Conservation (phyloP, 1,140 invertebrate species). For the Colletes gigas region DNA sequence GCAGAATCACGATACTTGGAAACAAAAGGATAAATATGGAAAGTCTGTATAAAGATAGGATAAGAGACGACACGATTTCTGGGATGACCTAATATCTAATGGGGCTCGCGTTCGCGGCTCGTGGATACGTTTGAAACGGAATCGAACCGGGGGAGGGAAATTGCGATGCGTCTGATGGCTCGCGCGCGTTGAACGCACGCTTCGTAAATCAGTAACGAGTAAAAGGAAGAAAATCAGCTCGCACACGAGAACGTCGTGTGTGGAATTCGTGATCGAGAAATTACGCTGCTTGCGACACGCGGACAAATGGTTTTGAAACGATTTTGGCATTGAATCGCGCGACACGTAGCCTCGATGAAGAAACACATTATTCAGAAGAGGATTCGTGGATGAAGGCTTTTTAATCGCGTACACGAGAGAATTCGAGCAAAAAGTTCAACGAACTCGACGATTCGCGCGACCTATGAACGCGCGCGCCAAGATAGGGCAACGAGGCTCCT, state of each 20-base stretch:
- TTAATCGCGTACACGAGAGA: background rate
- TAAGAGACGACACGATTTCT: no score
- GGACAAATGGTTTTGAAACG: conserved; percentile 59
- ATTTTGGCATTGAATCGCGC: conserved; percentile 66
- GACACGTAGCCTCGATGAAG: conserved; percentile 54
- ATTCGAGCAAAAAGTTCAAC: conserved; percentile 14
- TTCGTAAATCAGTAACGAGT: conserved; percentile 6
- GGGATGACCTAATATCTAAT: no score
- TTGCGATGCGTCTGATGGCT: background rate
- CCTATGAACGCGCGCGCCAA: background rate
- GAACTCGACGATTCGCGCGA: background rate
- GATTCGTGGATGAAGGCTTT: background rate
- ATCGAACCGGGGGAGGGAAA: no score
- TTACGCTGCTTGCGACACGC: conserved; percentile 46
- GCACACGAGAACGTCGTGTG: conserved; percentile 17
- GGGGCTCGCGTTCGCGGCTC: no score
- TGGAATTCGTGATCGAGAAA: conserved; percentile 46
- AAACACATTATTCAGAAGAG: conserved; percentile 47
- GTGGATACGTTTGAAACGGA: no score
- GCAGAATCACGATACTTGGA: no score
- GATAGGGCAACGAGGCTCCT: background rate
- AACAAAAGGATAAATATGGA: no score
- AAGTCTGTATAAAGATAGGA: no score
- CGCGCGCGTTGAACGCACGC: background rate
- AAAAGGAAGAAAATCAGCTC: conserved; percentile 45